Percentiles rank a stretch among this genome's conserved stretches.
Conservation (phyloP, 2,113 vertebrate genomes). For the Cepphus grylle region DNA sequence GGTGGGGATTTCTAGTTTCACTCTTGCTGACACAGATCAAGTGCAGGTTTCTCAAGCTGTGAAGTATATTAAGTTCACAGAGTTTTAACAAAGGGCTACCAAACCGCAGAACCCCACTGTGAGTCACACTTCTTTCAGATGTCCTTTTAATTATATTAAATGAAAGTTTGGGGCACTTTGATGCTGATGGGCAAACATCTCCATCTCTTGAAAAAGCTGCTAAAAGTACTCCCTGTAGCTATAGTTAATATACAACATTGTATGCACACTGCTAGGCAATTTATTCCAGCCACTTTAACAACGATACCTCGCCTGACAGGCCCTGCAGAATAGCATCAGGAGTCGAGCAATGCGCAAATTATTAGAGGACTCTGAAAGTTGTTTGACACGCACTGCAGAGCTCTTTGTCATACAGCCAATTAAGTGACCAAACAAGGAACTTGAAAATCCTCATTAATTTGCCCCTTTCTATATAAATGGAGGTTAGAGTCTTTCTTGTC, state of each 20-base stretch:
- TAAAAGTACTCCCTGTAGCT: constrained; percentile 73
- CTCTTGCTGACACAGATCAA: constrained; percentile 70
- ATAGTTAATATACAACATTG: constrained; percentile 65
- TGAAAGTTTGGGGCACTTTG: constrained; percentile 70
- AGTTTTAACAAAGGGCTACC: constrained; percentile 73
- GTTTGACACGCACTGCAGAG: constrained; percentile 68
- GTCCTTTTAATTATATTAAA: constrained; percentile 77
- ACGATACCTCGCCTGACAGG: constrained; percentile 60
- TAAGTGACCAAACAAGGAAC: constrained; percentile 75
- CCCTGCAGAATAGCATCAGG: constrained; percentile 57
- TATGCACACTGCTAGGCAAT: constrained; percentile 68
- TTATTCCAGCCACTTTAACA: constrained; percentile 76
- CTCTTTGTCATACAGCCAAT: constrained; percentile 76
- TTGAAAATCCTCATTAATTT: constrained; percentile 76
- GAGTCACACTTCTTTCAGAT: constrained; percentile 72
- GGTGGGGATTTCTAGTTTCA: constrained; percentile 61
- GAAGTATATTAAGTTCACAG: constrained; percentile 76
- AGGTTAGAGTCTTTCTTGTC: constrained; percentile 61
- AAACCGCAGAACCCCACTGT: constrained; percentile 41
- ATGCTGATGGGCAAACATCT: constrained; percentile 70
- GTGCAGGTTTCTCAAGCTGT: constrained; percentile 71
- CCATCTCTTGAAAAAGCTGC: constrained; percentile 63
- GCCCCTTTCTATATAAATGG: constrained; percentile 58
- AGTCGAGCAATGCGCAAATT: constrained; percentile 65
- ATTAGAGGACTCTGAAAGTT: constrained; percentile 71